These are phyloP conservation scores for Melanaphis sacchari DNA, from an alignment of 1,140 invertebrate genomes.

Conservation along the genomic window DNA sequence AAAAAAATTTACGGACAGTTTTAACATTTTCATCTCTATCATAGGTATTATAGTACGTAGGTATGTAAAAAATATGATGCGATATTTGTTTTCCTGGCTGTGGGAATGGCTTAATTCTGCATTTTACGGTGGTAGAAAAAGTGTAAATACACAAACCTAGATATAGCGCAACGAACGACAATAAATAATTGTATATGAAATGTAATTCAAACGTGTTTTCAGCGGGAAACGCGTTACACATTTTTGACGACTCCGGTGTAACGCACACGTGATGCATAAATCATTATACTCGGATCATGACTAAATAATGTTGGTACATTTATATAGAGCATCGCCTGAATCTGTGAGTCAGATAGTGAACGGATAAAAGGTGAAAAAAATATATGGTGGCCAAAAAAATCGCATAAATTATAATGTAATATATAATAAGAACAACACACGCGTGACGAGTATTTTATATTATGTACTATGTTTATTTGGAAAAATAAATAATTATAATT, in stretches of 20 bases:
- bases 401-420: constrained; percentile 34
- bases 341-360: not conserved
- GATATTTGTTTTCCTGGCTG: too few relatives aligned
- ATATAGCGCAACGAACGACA: too few relatives aligned
- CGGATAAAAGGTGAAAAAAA: not conserved
- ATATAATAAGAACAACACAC: not conserved
- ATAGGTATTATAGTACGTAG: too few relatives aligned
- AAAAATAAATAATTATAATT: not conserved
- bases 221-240: not conserved
- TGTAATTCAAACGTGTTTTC: not conserved
- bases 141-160: too few relatives aligned
- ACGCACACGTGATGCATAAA: not conserved
- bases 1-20: not conserved
- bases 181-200: too few relatives aligned
- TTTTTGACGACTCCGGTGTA: not conserved
- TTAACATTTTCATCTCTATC: not conserved
- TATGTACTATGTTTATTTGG: not conserved
- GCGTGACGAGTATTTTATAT: not conserved
- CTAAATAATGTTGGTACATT: not conserved
- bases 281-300: not conserved
- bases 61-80: not conserved
- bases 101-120: too few relatives aligned
- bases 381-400: constrained; percentile 10
- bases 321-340: not conserved
- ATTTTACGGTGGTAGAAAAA: too few relatives aligned